These are phyloP conservation scores for Carollia perspicillata DNA, from an alignment of 2,113 vertebrate species.

Conservation along the genomic window DNA sequence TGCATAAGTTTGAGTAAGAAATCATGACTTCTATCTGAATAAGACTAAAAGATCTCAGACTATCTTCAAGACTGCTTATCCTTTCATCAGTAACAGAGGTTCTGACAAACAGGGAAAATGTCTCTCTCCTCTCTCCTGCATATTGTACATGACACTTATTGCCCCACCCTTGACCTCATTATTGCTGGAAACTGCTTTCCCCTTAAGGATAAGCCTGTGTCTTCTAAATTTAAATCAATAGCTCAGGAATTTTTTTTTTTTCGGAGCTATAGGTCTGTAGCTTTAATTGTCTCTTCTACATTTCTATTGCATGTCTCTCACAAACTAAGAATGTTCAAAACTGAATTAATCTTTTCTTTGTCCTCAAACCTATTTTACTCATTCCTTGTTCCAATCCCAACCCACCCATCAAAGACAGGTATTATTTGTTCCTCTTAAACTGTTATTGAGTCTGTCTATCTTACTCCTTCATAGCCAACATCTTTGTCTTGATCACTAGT, in stretches of 20 bases:
- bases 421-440: neutral
- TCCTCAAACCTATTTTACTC: neutral
- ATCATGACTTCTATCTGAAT: neutral
- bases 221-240: neutral
- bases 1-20: neutral
- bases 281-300: neutral
- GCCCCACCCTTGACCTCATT: neutral
- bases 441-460: neutral
- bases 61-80: neutral
- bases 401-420: neutral
- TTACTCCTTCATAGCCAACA: neutral
- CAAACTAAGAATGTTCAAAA: neutral
- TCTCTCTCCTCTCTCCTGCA: neutral
- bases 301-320: neutral
- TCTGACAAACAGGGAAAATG: neutral
- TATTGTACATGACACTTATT: neutral
- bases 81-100: neutral
- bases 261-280: neutral
- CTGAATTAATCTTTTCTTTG: neutral
- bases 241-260: neutral
- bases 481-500: neutral
- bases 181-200: neutral
- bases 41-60: neutral
- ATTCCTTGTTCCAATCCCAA: neutral
- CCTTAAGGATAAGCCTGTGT: neutral